Evolutionary conservation across 2,888 invertebrate genomes (phyloP).

Genomic region (Tachystola acroxantha): DNA sequence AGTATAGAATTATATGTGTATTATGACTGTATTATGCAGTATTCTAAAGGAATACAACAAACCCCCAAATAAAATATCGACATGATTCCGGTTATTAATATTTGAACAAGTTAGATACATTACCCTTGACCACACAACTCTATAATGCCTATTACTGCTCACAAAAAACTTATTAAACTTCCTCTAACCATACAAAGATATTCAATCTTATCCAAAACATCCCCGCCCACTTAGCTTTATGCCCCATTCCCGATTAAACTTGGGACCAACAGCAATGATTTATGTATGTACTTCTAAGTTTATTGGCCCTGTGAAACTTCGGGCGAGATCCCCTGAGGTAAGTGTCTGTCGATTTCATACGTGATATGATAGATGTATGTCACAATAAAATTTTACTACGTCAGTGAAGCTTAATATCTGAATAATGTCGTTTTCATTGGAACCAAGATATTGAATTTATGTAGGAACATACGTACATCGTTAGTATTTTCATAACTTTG

Average conservation of each 20-base stretch:
- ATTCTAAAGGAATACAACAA: too few species aligned
- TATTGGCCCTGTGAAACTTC: conserved; percentile 40
- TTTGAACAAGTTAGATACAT: background rate
- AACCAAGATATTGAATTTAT: too few species aligned
- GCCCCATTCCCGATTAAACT: conserved; percentile 30
- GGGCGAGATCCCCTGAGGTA: conserved; percentile 30
- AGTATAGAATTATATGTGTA: too few species aligned
- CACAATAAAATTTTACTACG: conserved; percentile 28
- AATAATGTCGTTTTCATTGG: too few species aligned
- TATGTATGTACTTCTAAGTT: conserved; percentile 37
- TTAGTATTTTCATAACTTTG: too few species aligned
- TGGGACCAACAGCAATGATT: conserved; percentile 37
- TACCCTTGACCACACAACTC: conserved; percentile 1
- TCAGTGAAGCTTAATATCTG: conserved; percentile 4
- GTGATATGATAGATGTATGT: conserved; percentile 20
- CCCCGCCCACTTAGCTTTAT: conserved; percentile 20
- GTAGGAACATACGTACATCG: too few species aligned
- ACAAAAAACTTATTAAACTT: conserved; percentile 9
- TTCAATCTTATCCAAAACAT: conserved; percentile 21
- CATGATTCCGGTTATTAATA: too few species aligned
- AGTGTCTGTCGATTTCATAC: conserved; percentile 25
- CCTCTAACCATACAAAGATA: conserved; percentile 15
- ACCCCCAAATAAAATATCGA: too few species aligned
- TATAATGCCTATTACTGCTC: background rate
- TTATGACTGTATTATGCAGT: too few species aligned